Evolutionary conservation across 1,140 invertebrate species (phyloP).

Genomic region (Bombus impatiens): DNA sequence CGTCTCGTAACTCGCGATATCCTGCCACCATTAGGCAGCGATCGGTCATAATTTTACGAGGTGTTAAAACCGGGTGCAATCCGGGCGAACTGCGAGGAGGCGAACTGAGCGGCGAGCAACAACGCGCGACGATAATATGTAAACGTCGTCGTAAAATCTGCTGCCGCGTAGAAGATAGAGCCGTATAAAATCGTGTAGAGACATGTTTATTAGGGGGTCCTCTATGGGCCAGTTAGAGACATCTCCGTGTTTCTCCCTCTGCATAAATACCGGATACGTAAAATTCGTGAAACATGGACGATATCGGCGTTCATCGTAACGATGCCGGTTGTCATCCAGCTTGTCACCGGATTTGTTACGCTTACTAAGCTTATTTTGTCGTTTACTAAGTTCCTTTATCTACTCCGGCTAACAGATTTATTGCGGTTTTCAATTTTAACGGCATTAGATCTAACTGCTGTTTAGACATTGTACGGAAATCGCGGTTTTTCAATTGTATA

Average conservation of each 20-base stretch:
- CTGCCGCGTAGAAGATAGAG: slow-evolving; percentile 56
- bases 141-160: slow-evolving; percentile 67
- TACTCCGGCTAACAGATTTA: slow-evolving; percentile 28
- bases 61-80: slow-evolving; percentile 70
- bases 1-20: slow-evolving; percentile 57
- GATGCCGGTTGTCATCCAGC: slow-evolving; percentile 21
- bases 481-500: not conserved
- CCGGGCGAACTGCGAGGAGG: slow-evolving; percentile 36
- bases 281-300: slow-evolving; percentile 51
- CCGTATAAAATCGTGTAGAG: slow-evolving; percentile 64
- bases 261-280: slow-evolving; percentile 37
- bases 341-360: slow-evolving; percentile 41
- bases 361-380: not conserved
- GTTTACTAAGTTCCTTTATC: slow-evolving; percentile 35
- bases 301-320: slow-evolving; percentile 45
- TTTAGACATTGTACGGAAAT: not conserved
- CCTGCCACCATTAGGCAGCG: slow-evolving; percentile 54
- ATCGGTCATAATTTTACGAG: slow-evolving; percentile 71
- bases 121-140: slow-evolving; percentile 60
- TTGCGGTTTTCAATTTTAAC: slow-evolving; percentile 34
- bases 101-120: slow-evolving; percentile 11
- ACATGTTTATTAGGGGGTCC: slow-evolving; percentile 65
- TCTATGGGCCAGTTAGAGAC: slow-evolving; percentile 57
- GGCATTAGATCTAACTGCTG: not conserved
- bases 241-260: not conserved